Evolutionary conservation across 2,888 invertebrate species (phyloP).

Genomic region (Branchipolynoe longqiensis): DNA sequence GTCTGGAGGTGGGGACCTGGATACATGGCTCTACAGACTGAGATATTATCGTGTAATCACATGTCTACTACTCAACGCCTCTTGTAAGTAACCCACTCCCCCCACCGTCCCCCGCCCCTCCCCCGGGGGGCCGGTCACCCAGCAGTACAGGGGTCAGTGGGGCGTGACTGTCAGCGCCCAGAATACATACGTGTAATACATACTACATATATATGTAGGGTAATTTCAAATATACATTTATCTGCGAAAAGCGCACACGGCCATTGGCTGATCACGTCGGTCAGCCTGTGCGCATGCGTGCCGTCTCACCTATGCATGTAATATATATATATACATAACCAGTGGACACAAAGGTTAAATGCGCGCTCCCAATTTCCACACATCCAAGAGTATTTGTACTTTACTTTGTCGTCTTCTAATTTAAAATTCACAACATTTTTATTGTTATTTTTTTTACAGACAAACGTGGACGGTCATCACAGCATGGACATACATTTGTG

Average conservation of each 20-base stretch:
- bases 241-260: not conserved
- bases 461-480: slow-evolving; percentile 53
- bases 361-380: slow-evolving; percentile 16
- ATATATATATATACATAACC: slow-evolving; percentile 12
- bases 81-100: slow-evolving; percentile 29
- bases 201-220: slow-evolving; percentile 35
- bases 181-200: not conserved
- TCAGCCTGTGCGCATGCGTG: too few relatives aligned
- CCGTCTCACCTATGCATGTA: not conserved
- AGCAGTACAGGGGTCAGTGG: too few relatives aligned
- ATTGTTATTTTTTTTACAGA: slow-evolving; percentile 20
- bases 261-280: too few relatives aligned
- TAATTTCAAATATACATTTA: slow-evolving; percentile 36
- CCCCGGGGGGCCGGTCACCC: too few relatives aligned
- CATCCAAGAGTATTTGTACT: slow-evolving; percentile 18
- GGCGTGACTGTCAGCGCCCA: too few relatives aligned
- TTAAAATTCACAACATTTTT: slow-evolving; percentile 25
- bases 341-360: slow-evolving; percentile 12
- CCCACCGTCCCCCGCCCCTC: too few relatives aligned
- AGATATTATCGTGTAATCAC: slow-evolving; percentile 32
- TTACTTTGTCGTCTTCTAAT: not conserved
- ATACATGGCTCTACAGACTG: too few relatives aligned
- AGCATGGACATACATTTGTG: slow-evolving; percentile 18
- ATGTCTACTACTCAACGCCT: slow-evolving; percentile 9
- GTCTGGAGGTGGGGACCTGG: too few relatives aligned